Evolutionary conservation across 2,113 vertebrate species (phyloP).

Genomic region (Salvelinus alpinus): DNA sequence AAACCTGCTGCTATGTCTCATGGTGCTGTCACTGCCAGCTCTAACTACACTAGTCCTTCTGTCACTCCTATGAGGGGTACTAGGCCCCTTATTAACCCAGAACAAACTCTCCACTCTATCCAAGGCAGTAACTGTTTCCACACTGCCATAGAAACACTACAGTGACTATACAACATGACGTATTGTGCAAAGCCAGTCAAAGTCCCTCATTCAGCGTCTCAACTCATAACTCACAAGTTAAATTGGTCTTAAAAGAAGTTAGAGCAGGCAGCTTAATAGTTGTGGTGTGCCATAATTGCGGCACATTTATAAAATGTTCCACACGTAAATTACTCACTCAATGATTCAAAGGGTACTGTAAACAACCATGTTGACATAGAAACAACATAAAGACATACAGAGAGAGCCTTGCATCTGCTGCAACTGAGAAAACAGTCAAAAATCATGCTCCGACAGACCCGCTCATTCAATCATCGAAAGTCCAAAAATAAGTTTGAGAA

Average conservation of each 20-base stretch:
- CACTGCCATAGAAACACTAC: not conserved
- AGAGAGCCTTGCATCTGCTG: conserved; percentile 13
- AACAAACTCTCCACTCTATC: not conserved
- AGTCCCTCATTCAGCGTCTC: not conserved
- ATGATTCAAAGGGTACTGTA: conserved; percentile 62
- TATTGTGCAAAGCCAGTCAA: not conserved
- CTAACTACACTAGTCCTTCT: conserved; percentile 32
- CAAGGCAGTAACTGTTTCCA: not conserved
- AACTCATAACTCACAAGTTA: conserved; percentile 1
- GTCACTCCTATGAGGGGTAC: not conserved
- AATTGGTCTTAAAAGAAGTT: conserved; percentile 32
- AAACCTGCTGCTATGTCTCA: conserved; percentile 64
- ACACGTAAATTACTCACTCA: conserved; percentile 57
- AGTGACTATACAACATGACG: not conserved
- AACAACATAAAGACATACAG: conserved; percentile 49
- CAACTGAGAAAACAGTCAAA: not conserved
- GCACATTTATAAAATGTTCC: conserved; percentile 62
- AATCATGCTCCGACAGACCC: not conserved
- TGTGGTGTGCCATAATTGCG: conserved; percentile 69
- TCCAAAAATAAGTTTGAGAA: no score
- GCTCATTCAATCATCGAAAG: not conserved
- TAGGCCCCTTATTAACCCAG: not conserved
- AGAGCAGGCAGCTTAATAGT: conserved; percentile 50
- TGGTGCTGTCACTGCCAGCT: conserved; percentile 54
- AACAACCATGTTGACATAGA: conserved; percentile 53